These are phyloP conservation scores for Pentamera pediparva DNA, from an alignment of 53 echinoderm and acorn worm genomes.

Conservation along the genomic window DNA sequence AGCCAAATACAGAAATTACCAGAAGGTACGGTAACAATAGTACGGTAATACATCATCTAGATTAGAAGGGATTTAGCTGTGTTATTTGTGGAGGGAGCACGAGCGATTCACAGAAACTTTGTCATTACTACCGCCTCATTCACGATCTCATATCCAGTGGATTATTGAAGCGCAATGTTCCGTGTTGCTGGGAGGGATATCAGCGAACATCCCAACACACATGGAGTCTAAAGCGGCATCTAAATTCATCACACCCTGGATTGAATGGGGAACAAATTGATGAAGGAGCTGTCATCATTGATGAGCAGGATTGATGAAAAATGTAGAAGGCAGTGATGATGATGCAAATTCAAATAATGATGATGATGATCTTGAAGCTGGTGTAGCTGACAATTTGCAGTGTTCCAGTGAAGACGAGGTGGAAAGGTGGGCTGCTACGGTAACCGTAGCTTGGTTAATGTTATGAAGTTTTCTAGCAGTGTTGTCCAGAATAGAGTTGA, in stretches of 20 bases:
- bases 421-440: not conserved
- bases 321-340: not conserved
- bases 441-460: not conserved
- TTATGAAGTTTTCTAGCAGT: conserved; percentile 2
- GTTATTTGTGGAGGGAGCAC: too few relatives aligned
- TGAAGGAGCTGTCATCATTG: too few relatives aligned
- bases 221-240: not conserved
- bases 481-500: conserved; percentile 13
- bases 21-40: not conserved
- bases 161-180: too few relatives aligned
- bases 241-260: not conserved
- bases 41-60: too few relatives aligned
- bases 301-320: not conserved
- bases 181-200: too few relatives aligned
- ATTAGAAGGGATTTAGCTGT: too few relatives aligned
- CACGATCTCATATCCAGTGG: too few relatives aligned
- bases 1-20: conserved; percentile 1
- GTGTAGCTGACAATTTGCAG: not conserved
- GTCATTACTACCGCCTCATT: too few relatives aligned
- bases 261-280: not conserved
- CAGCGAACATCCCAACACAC: not conserved
- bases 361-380: not conserved
- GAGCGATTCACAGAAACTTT: too few relatives aligned
- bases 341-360: not conserved
- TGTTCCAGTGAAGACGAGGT: not conserved